Evolutionary conservation across 2,888 invertebrate genomes (phyloP), one percentile per base, ranked within the genome.

Genomic region (Archips crataeganus): DNA sequence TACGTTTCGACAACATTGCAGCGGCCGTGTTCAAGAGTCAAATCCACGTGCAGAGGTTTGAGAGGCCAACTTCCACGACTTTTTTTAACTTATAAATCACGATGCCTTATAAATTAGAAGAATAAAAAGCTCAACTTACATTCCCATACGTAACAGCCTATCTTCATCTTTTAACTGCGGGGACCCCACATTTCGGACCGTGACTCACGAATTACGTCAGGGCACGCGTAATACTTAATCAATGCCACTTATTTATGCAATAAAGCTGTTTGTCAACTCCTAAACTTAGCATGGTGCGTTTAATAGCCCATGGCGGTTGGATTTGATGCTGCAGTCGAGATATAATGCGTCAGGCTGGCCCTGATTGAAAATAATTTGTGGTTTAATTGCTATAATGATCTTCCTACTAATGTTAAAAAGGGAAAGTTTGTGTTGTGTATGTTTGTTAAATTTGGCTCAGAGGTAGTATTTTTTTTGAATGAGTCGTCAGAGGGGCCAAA

Each of bases 201-300:
- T 82, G 81, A 82, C 49, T 82, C 82, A 82, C 15, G 57, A 15
- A 34, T 81, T 78, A 77, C 82, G 82, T 81, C 82, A 82, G 60
- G 36, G 39, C 13, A 64, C 78, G 64, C 77, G 79, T 79, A 78
- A 77, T 76, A 76, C 76, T 76, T 71, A 75, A 77, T 80, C 82
- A 78, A 79, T 79, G 79, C 63, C 71, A 70, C 68, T 73, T 77
- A 72, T 75, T 75, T 75, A 64, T 78, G 79, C 77, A 79, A 77
- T 72, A 68, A 78, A 81, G 81, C 78, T 77, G 81, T 79, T 78
- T 77, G 78, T 75, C 80, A 59, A 69, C 62, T 72, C 57, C 32
- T 62, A 39, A 73, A 45, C 60, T 13, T 8, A 11, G 32, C 36
- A 51, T 65, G 65, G 49, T 65, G 69, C 51, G 51, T 45, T 72